Evolutionary conservation across 1,140 invertebrate species (phyloP).

Genomic region (Rhynchophorus ferrugineus): DNA sequence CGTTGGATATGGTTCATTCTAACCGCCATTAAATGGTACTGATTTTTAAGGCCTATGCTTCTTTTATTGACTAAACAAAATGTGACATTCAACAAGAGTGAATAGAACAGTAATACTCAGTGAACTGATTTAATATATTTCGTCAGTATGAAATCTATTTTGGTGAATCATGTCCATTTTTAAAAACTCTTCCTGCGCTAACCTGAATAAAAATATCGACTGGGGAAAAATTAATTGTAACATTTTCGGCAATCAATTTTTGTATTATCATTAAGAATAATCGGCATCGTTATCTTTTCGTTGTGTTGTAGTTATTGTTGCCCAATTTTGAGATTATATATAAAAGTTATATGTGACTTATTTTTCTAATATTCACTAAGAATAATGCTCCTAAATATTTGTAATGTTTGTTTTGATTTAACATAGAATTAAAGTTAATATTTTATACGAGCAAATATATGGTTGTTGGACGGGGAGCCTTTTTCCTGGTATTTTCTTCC

Average conservation of each 20-base stretch:
- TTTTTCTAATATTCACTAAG: neutral
- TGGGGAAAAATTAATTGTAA: conserved; percentile 14
- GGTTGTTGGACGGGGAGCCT: too few relatives aligned
- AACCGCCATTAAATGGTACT: neutral
- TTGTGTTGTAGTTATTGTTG: conserved; percentile 25
- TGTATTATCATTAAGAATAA: conserved; percentile 18
- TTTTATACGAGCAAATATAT: too few relatives aligned
- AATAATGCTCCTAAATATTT: neutral
- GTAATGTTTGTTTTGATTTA: neutral
- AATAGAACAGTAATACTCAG: too few relatives aligned
- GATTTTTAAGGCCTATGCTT: too few relatives aligned
- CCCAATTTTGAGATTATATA: conserved; percentile 17
- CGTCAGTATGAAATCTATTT: too few relatives aligned
- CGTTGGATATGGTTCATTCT: neutral
- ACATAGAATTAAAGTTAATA: too few relatives aligned
- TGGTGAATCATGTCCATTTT: conserved; percentile 9
- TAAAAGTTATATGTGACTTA: conserved; percentile 2
- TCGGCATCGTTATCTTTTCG: conserved; percentile 22
- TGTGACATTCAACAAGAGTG: conserved; percentile 4
- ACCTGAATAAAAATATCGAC: conserved; percentile 16
- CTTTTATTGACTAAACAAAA: too few relatives aligned
- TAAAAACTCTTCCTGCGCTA: conserved; percentile 19
- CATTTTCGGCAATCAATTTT: conserved; percentile 12
- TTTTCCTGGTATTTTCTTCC: neutral
- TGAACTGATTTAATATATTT: too few relatives aligned